Conservation (phyloP, 2,113 vertebrate species). For the Bubo scandiacus region DNA sequence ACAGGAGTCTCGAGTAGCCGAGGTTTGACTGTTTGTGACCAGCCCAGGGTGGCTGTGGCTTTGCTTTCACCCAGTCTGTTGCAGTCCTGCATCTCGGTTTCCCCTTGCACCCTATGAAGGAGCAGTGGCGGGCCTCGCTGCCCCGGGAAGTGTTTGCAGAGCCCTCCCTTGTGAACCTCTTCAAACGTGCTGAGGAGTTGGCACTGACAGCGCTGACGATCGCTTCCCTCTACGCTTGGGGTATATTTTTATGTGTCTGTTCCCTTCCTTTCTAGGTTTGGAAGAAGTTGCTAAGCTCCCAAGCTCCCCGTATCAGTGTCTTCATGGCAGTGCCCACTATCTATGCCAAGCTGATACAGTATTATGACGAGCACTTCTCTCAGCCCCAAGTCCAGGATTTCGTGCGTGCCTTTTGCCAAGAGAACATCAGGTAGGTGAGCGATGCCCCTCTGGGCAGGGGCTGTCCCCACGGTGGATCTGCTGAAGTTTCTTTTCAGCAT, state of each 20-base stretch:
- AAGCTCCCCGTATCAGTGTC: constrained; percentile 78
- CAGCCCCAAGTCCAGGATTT: constrained; percentile 86
- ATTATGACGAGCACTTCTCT: constrained; percentile 83
- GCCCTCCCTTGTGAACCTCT: neutral
- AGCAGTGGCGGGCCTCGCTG: neutral
- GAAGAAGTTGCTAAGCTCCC: constrained; percentile 79
- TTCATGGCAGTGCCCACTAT: constrained; percentile 98
- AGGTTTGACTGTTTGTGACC: neutral
- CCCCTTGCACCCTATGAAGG: rapidly evolving
- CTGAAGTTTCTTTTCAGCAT: neutral
- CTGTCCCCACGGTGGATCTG: neutral
- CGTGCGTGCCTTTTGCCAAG: constrained; percentile 83
- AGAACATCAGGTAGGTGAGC: constrained; percentile 84
- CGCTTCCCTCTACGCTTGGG: neutral
- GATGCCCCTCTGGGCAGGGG: neutral
- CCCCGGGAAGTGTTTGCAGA: neutral
- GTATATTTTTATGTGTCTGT: neutral
- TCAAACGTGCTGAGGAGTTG: neutral
- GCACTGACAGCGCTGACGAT: rapidly evolving
- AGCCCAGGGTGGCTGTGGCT: neutral
- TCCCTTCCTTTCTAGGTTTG: constrained; percentile 82
- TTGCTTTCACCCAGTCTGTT: neutral
- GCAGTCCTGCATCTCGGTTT: neutral
- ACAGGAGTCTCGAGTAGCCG: neutral
- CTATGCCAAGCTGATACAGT: constrained; percentile 87